Conservation (phyloP, 1,140 invertebrate species). For the Drusus annulatus region DNA sequence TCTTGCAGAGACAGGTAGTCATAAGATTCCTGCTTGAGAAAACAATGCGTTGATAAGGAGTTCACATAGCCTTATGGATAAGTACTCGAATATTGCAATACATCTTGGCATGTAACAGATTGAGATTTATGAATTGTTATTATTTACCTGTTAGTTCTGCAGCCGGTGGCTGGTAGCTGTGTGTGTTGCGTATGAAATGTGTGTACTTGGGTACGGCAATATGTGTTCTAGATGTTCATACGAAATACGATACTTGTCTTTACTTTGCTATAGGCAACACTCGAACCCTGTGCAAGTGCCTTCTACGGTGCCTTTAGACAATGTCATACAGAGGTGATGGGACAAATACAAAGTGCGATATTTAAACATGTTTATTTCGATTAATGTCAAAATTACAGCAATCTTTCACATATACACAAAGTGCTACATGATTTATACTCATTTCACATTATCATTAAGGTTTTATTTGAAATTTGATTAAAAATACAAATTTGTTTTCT, state of each 20-base stretch:
- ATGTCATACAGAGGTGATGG: conserved; percentile 44
- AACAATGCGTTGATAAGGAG: conserved; percentile 21
- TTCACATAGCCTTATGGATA: not conserved
- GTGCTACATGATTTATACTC: conserved; percentile 55
- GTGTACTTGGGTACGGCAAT: conserved; percentile 1
- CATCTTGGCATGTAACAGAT: not conserved
- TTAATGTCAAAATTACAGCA: conserved; percentile 58
- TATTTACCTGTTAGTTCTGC: conserved; percentile 16
- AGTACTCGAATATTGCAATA: not conserved
- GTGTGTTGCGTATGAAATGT: not conserved
- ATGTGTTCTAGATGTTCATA: conserved; percentile 2
- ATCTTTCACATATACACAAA: conserved; percentile 55
- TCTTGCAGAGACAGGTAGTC: conserved; percentile 56
- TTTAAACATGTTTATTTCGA: conserved; percentile 58
- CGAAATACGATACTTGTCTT: conserved; percentile 9
- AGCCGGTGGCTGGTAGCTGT: not conserved
- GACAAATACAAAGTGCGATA: conserved; percentile 55
- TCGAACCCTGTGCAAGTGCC: conserved; percentile 54
- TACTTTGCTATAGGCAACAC: conserved; percentile 46
- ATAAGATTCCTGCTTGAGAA: conserved; percentile 45
- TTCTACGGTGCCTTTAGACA: conserved; percentile 54
- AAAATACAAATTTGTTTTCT: conserved; percentile 46
- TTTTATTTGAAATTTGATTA: conserved; percentile 45
- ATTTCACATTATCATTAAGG: conserved; percentile 48
- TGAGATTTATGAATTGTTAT: not conserved